These are phyloP conservation scores for Oryzias melastigma DNA, from an alignment of 2,113 vertebrate species.

Conservation along the genomic window DNA sequence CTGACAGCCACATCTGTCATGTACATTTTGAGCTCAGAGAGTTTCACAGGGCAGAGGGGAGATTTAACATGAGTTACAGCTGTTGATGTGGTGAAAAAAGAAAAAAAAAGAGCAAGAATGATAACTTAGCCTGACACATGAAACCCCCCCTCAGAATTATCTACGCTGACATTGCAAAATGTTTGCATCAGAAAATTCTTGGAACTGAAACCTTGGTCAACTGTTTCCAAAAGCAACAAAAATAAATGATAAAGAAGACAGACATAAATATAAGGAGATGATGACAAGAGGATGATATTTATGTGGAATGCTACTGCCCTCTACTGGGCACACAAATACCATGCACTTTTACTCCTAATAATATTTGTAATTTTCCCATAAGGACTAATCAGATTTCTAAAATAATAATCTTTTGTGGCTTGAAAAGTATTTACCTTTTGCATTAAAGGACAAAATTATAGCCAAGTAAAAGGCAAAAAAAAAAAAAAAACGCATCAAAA, in stretches of 20 bases:
- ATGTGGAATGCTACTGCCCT: constrained; percentile 55
- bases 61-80: constrained; percentile 30
- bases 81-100: constrained; percentile 8
- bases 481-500: too few relatives aligned
- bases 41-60: constrained; percentile 8
- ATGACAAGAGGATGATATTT: background rate
- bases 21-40: constrained; percentile 16
- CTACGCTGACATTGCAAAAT: constrained; percentile 14
- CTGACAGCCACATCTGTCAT: constrained; percentile 17
- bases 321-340: constrained; percentile 44
- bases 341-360: constrained; percentile 18
- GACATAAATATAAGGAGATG: background rate
- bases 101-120: constrained; percentile 22
- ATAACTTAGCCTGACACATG: background rate
- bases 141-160: background rate
- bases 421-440: too few relatives aligned
- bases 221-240: constrained; percentile 35
- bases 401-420: too few relatives aligned
- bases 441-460: too few relatives aligned
- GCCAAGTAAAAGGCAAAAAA: too few relatives aligned
- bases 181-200: constrained; percentile 34
- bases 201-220: constrained; percentile 25
- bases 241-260: background rate
- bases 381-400: too few relatives aligned
- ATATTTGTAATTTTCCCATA: background rate